A percentile compares a stretch with the other conserved stretches of the same genome.
Conservation (phyloP, 2,113 vertebrate species). For the Sturnira hondurensis region DNA sequence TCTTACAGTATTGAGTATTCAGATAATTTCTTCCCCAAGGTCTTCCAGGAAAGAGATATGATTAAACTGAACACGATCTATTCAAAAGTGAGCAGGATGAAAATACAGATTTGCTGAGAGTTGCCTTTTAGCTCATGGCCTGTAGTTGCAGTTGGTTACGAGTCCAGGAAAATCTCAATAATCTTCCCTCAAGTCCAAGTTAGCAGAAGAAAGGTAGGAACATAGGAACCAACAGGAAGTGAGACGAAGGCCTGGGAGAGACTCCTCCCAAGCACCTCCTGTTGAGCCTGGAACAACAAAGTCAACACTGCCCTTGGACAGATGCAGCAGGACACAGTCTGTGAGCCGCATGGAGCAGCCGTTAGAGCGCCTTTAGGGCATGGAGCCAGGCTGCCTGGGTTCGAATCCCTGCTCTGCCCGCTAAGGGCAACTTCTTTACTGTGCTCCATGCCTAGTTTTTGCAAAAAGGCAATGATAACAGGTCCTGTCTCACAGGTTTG, state of each 20-base stretch:
- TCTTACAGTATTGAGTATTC: neutral
- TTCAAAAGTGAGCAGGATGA: neutral
- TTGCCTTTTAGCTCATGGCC: neutral
- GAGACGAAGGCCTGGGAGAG: neutral
- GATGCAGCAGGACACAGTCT: no score
- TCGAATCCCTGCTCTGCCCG: no score
- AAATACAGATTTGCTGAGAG: neutral
- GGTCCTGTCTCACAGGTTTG: no score
- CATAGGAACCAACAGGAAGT: neutral
- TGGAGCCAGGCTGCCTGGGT: no score
- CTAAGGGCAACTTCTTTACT: no score
- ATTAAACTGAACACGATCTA: neutral
- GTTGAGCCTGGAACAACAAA: neutral
- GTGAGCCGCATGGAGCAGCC: neutral
- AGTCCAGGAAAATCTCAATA: neutral
- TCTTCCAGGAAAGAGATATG: neutral
- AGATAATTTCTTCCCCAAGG: neutral
- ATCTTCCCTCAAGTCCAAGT: neutral
- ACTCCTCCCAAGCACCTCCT: neutral
- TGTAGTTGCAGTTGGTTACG: neutral
- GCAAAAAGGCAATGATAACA: no score
- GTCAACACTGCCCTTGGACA: neutral
- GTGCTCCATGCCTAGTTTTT: no score
- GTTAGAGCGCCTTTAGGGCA: no score
- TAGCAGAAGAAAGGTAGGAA: neutral